Evolutionary conservation across 2,888 invertebrate genomes (phyloP), one percentile per base, ranked within the genome.

Genomic region (Boloria euphrosyne): DNA sequence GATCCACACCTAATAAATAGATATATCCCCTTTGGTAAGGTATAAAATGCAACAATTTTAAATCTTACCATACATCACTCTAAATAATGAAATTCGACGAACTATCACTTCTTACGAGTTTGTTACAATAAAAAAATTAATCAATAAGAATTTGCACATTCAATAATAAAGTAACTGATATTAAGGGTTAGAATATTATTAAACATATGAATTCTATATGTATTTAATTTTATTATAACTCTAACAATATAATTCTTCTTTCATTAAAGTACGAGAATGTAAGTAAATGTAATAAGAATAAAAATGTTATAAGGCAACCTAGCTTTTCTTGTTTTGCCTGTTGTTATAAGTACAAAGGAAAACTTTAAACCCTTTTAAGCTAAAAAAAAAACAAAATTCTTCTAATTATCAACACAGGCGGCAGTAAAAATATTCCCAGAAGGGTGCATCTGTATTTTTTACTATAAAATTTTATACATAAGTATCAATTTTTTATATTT

Each of bases 51-150:
- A 38, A 38, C 31, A 7, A 38, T 10, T 38, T 38, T 10, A 38
- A 38, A 38, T 38, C 31, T 38, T 38, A 31, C 31, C 7, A 54
- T 44, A 44, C 22, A 44, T 44, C 22, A 14, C 4, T 5, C n/a
- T 55, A 44, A 55, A 44, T 44, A 57, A 57, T 44, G 44, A 44
- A 57, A 57, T 55, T 57, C 43, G 18, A 44, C 18, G 44, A 57
- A 57, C 54, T 55, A 44, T 14, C 55, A 57, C n/a, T 44, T 43
- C 10, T 57, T 4, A 38, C 10, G 2, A n/a, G n/a, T n/a, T 46
- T 54, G 14, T 57, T 46, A 18, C 5, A 57, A 57, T 57, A 46
- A 17, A 54, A n/a, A 54, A 43, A 43, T 43, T 13, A 54, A 54
- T 17, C 14, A 18, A 43, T 54, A 38, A 0, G 16, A 54, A 54